A percentile compares a stretch with the other conserved stretches of the same genome.
Evolutionary conservation across 2,888 invertebrate species (phyloP).

Genomic region (Anarsia innoxiella): DNA sequence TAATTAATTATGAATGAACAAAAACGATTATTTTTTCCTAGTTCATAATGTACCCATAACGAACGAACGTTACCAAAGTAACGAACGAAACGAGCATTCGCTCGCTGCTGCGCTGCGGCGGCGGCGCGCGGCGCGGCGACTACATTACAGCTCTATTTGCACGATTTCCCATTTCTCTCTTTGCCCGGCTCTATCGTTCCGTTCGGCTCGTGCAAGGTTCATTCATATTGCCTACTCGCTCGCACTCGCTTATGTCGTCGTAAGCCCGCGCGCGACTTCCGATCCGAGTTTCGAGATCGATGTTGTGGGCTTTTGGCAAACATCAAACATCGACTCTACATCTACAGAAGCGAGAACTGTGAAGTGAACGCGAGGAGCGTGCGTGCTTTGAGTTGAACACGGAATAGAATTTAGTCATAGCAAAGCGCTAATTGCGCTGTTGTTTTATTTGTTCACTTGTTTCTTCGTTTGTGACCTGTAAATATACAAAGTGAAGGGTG

Average conservation of each 20-base stretch:
- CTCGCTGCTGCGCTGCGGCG: too few species aligned
- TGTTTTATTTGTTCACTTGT: constrained; percentile 35
- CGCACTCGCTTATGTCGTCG: constrained; percentile 40
- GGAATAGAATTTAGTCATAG: too few species aligned
- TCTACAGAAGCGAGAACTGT: constrained; percentile 40
- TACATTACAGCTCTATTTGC: too few species aligned
- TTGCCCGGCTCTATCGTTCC: background rate
- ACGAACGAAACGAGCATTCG: too few species aligned
- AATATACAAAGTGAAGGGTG: constrained; percentile 27
- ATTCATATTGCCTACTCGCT: constrained; percentile 27
- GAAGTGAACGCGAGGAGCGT: too few species aligned
- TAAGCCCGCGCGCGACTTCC: constrained; percentile 29
- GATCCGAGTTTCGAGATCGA: constrained; percentile 44
- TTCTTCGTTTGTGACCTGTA: constrained; percentile 25
- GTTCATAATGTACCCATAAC: too few species aligned
- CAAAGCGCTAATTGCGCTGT: constrained; percentile 41
- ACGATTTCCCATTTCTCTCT: too few species aligned
- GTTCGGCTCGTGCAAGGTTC: background rate
- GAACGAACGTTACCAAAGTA: too few species aligned
- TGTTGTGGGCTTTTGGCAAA: constrained; percentile 44
- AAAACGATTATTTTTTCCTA: too few species aligned
- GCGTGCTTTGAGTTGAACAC: too few species aligned
- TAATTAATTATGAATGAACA: too few species aligned
- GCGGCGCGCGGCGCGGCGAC: too few species aligned
- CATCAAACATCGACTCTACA: constrained; percentile 54